A percentile compares a stretch with the other conserved stretches of the same genome.
Evolutionary conservation across 2,888 invertebrate species (phyloP).

Genomic region (Rutpela maculata): DNA sequence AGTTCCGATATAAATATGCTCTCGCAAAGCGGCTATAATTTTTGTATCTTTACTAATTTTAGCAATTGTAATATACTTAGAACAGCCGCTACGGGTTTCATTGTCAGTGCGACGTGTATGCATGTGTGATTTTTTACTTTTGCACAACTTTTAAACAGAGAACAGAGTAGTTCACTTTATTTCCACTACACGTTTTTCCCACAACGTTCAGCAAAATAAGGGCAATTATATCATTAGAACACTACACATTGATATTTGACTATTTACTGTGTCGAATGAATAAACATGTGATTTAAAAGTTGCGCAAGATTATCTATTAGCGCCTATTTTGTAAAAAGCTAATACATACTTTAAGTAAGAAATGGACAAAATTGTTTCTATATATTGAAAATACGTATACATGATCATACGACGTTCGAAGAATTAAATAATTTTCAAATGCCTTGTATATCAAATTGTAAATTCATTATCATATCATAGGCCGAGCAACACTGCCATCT

Average conservation of each 20-base stretch:
- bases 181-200: not conserved
- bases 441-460: constrained; percentile 73
- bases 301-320: constrained; percentile 52
- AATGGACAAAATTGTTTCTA: constrained; percentile 60
- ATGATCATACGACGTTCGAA: constrained; percentile 54
- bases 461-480: constrained; percentile 73
- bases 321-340: constrained; percentile 66
- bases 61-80: constrained; percentile 55
- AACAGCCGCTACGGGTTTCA: constrained; percentile 43
- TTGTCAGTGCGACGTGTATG: constrained; percentile 49
- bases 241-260: not conserved
- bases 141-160: constrained; percentile 40
- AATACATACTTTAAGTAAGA: constrained; percentile 62
- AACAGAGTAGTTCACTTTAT: not conserved
- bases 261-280: not conserved
- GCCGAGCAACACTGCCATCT: constrained; percentile 68
- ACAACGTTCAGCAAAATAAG: not conserved
- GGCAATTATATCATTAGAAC: not conserved
- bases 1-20: constrained; percentile 36
- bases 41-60: constrained; percentile 57
- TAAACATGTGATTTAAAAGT: constrained; percentile 37
- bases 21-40: constrained; percentile 64
- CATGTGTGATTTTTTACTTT: constrained; percentile 49
- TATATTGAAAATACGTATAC: constrained; percentile 57
- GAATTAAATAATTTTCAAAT: constrained; percentile 65